These are phyloP conservation scores for Proisotoma minuta DNA, from an alignment of 2,888 invertebrate species.

Conservation along the genomic window DNA sequence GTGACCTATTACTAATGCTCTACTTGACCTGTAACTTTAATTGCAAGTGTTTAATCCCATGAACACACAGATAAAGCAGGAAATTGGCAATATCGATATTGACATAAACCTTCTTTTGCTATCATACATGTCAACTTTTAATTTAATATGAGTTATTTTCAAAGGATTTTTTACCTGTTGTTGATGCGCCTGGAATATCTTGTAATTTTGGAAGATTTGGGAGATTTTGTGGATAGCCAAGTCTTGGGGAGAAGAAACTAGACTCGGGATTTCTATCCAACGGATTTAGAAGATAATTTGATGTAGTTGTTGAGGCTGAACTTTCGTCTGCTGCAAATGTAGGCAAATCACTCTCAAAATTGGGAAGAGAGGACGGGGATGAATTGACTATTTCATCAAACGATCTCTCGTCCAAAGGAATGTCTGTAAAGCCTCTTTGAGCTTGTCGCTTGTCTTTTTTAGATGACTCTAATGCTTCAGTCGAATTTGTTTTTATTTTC, in stretches of 20 bases:
- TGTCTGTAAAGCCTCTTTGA: conserved; percentile 43
- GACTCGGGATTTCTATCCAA: not conserved
- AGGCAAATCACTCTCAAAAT: conserved; percentile 36
- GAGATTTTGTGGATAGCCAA: not conserved
- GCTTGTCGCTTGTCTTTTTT: conserved; percentile 43
- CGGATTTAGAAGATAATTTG: not conserved
- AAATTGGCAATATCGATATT: too few relatives aligned
- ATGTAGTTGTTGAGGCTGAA: not conserved
- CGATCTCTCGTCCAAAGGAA: conserved; percentile 37
- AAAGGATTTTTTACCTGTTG: not conserved
- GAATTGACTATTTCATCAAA: conserved; percentile 33
- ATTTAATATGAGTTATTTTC: too few relatives aligned
- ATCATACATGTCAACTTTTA: too few relatives aligned
- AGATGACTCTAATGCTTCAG: conserved; percentile 7
- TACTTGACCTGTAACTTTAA: too few relatives aligned
- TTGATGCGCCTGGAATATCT: not conserved
- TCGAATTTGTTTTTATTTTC: not conserved
- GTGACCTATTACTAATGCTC: too few relatives aligned
- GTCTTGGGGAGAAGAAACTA: not conserved
- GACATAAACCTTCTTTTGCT: too few relatives aligned
- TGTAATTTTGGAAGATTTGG: not conserved
- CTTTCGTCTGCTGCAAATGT: conserved; percentile 29
- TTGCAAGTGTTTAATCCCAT: too few relatives aligned
- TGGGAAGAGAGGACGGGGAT: conserved; percentile 29
- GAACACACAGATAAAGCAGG: too few relatives aligned